phyloP scores from a whole-genome alignment of 2,888 invertebrate species.

The Calliphora vomitoria region DNA sequence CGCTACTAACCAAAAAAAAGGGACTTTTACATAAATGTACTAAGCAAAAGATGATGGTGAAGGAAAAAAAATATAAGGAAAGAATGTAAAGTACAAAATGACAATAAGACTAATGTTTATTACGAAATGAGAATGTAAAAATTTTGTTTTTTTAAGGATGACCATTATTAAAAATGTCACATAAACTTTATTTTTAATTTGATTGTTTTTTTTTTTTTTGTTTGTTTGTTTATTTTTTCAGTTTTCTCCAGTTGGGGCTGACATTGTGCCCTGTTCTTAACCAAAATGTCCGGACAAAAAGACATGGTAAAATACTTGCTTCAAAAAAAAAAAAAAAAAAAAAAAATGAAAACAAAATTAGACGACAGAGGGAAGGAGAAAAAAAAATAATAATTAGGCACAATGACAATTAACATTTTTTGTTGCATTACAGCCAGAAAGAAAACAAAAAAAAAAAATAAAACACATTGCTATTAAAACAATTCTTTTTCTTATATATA shows the following conservation, averaged over 20 bases:
- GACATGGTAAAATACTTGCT: constrained; percentile 46
- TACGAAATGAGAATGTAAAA: constrained; percentile 69
- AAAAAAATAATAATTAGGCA: constrained; percentile 73
- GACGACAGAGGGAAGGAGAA: constrained; percentile 33
- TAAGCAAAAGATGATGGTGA: constrained; percentile 24
- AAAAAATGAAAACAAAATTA: constrained; percentile 21
- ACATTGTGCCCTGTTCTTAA: constrained; percentile 17
- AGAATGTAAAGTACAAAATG: constrained; percentile 57
- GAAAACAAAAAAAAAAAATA: constrained; percentile 33
- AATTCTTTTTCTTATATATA: constrained; percentile 56
- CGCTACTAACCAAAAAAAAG: constrained; percentile 23
- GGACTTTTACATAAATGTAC: constrained; percentile 27
- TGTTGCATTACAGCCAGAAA: constrained; percentile 53
- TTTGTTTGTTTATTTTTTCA: constrained; percentile 38
- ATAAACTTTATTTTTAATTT: constrained; percentile 74
- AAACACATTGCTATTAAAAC: constrained; percentile 62
- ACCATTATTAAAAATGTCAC: constrained; percentile 75
- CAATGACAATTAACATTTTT: constrained; percentile 74
- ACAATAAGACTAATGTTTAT: constrained; percentile 74
- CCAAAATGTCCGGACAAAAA: constrained; percentile 33
- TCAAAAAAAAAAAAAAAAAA: background rate
- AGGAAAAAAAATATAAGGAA: background rate
- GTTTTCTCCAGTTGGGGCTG: constrained; percentile 29
- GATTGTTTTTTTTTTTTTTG: constrained; percentile 63
- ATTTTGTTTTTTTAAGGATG: constrained; percentile 69